Evolutionary conservation across 2,113 vertebrate genomes (phyloP).

Genomic region (Chloropsis hardwickii): DNA sequence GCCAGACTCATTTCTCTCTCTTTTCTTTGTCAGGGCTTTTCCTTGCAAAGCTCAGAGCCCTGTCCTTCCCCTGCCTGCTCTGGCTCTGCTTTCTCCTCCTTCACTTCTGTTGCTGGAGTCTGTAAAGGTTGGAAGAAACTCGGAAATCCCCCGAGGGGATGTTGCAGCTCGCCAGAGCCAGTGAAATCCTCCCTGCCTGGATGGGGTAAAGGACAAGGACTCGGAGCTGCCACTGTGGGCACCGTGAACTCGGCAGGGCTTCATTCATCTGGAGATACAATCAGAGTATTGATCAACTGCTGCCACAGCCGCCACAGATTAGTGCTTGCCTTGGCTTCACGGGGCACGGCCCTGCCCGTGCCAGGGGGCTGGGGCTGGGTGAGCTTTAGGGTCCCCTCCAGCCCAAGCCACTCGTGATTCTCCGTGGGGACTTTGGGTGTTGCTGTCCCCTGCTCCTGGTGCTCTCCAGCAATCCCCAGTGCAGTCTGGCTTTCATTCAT

Average conservation of each 20-base stretch:
- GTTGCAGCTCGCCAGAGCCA: neutral
- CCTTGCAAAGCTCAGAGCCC: neutral
- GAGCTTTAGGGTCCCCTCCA: neutral
- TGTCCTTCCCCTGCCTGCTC: neutral
- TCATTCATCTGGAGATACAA: neutral
- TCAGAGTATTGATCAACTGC: neutral
- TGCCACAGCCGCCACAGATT: neutral
- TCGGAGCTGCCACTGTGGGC: neutral
- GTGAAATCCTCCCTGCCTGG: neutral
- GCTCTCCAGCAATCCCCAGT: neutral
- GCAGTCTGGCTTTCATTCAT: neutral
- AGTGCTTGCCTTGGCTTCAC: neutral
- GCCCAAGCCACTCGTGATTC: rapidly evolving
- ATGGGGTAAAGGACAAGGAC: neutral
- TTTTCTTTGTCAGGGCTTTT: neutral
- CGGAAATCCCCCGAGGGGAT: neutral
- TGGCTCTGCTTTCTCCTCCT: neutral
- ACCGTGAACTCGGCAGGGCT: neutral
- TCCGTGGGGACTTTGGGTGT: rapidly evolving
- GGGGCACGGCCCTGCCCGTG: neutral
- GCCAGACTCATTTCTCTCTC: neutral
- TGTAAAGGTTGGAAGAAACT: neutral
- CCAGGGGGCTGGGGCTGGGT: neutral
- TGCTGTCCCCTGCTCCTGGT: neutral
- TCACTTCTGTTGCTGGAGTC: slow-evolving; percentile 17